Evolutionary conservation across 2,113 vertebrate genomes (phyloP), one percentile per base, ranked within the genome.

Genomic region (Vulpes vulpes): DNA sequence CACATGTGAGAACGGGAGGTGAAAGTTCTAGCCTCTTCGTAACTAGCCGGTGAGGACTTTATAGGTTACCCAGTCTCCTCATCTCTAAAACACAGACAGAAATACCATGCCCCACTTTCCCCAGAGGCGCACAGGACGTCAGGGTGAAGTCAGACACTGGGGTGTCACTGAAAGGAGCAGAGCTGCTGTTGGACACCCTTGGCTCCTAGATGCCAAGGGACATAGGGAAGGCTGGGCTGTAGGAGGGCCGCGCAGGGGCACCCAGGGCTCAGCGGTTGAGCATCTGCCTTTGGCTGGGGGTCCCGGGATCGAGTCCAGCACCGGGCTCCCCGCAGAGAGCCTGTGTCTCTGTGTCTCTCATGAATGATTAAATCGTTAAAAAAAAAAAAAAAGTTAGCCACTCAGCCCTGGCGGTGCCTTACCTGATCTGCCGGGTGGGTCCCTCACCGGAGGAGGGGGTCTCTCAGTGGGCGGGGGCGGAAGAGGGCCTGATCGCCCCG

Each of bases 401-500:
- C 49, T n/a, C 51, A 0, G 57, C 53, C n/a, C 30, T 0, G 0
- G 22, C 10, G 16, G 43, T 11, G 82, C 38, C 97, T 12, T 98
- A 99, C 99, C 99, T 98, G 99, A 97, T 90, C 99, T 99, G 86
- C 98, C 97, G 2, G 99, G 98, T 0, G 99, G 99, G 94, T 99
- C 99, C 96, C 99, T 98, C 81, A 99, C 99, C 2, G 99, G 98
- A 67, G 99, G 98, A 0, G 99, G 99, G 0, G 99, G 99, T 17
- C 99, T 99, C 98, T 99, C 99, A 15, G 89, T 99, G 89, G 99
- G 99, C 19, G 99, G 99, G 0, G 99, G 99, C 60, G 99, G 99
- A 38, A 99, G 99, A 32, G 99, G 99, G 30, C 99, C 99, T 0
- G 99, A 93, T 0, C 99, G 99, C 5, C 98, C 98, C 0, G 97